Base-by-base conservation (phyloP, 2,797 vertebrate genomes). In the Margarornis squamiger region DNA sequence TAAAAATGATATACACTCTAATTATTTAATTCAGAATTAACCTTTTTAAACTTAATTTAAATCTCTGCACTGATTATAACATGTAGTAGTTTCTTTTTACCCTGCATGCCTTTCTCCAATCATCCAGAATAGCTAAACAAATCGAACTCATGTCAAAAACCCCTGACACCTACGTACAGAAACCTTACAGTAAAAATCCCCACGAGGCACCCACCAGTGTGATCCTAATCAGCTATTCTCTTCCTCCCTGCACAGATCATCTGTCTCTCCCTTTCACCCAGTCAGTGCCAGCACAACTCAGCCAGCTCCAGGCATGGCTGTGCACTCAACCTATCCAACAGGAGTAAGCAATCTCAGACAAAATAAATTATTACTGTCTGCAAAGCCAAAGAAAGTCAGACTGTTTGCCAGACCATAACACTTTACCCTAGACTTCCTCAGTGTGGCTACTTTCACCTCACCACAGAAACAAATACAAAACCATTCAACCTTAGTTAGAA, bases 141-240 rank as follows among this genome's bases (percentile, higher is more conserved):
- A 92, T 75, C 32, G 58, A 67, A 66, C 36, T 65, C 4, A n/a
- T 12, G 6, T 30, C 22, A 74, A 86, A 81, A 23, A 6, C 1
- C 0, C 3, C 12, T 16, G 6, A 20, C 34, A 61, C 8, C 20
- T 54, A 49, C 0, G 0, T 23, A 62, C 9, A 62, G 46, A 88
- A 93, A 84, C 62, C 32, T 91, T 58, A 43, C 5, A 51, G 52
- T 26, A 84, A 57, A 88, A 52, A 74, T 57, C 29, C 26, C 26
- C 2, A 0, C 43, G 32, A 71, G 57, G 22, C 32, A 57, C 30
- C 12, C 34, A 52, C 4, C 20, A 32, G 48, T 55, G 32, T 67
- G 52, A 88, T 57, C 15, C 27, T 18, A 51, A 39, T 32, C 46
- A 65, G 73, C 20, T 43, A 30, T n/a, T 66, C 58, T 45, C 48